Evolutionary conservation across 2,888 invertebrate species (phyloP).

Genomic region (Lissocephala sabroskyi): DNA sequence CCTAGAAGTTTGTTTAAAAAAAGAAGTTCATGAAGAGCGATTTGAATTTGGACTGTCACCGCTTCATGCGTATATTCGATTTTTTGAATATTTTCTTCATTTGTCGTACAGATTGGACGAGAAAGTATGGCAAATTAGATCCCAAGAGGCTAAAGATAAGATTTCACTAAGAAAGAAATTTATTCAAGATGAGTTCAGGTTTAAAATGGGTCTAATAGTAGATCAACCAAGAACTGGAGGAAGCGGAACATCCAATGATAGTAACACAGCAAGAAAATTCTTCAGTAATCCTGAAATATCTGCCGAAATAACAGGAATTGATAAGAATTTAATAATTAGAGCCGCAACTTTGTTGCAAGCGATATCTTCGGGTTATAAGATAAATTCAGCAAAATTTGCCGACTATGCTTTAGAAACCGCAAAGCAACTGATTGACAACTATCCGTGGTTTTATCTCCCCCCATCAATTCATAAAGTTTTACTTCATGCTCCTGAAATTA

Average conservation of each 20-base stretch:
- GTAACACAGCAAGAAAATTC: too few species aligned
- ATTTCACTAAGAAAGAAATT: constrained; percentile 14
- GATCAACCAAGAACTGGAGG: too few species aligned
- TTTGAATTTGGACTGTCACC: constrained; percentile 18
- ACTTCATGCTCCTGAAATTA: neutral
- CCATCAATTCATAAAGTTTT: neutral
- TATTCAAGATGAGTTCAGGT: too few species aligned
- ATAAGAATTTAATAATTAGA: constrained; percentile 17
- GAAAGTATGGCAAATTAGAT: constrained; percentile 17
- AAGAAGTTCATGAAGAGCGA: constrained; percentile 13
- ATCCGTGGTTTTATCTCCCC: neutral
- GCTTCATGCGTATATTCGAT: constrained; percentile 17
- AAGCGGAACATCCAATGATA: too few species aligned
- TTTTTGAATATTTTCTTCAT: constrained; percentile 16
- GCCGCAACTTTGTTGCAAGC: constrained; percentile 20
- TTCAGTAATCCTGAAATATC: constrained; percentile 12
- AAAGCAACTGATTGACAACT: neutral
- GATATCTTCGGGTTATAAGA: too few species aligned
- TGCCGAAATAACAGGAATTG: constrained; percentile 27
- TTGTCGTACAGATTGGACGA: constrained; percentile 15
- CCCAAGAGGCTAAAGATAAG: constrained; percentile 13
- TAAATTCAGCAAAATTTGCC: too few species aligned
- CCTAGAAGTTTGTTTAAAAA: constrained; percentile 12
- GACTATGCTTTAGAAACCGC: neutral
- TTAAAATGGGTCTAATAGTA: too few species aligned